phyloP scores from a whole-genome alignment of 2,113 vertebrate genomes.

The Pomatorhinus ruficollis region DNA sequence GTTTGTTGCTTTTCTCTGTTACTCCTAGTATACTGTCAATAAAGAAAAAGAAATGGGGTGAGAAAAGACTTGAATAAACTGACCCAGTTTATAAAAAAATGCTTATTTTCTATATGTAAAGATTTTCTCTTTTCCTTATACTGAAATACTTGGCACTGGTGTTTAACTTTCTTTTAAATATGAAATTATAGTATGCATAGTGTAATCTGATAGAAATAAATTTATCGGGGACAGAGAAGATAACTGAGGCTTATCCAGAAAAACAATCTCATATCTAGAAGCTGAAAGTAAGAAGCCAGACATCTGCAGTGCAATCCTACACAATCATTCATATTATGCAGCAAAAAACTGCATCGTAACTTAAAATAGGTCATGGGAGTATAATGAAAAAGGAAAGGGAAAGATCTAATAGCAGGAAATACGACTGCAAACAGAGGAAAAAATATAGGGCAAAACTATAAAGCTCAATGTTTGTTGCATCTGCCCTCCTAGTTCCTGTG shows the following conservation, averaged over 20 bases:
- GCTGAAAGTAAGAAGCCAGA: not conserved
- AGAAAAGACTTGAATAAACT: not conserved
- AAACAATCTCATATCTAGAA: not conserved
- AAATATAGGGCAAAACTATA: not conserved
- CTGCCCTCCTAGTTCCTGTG: not conserved
- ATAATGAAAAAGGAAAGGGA: not conserved
- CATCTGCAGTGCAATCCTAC: not conserved
- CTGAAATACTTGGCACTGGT: not conserved
- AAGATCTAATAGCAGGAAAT: not conserved
- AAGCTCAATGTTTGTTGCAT: not conserved
- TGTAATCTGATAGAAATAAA: not conserved
- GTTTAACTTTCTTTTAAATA: not conserved
- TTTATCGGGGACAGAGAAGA: not conserved
- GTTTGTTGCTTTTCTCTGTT: not conserved
- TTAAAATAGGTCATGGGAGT: not conserved
- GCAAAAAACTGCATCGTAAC: not conserved
- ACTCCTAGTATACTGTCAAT: not conserved
- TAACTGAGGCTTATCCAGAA: not conserved
- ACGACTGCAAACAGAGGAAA: not conserved
- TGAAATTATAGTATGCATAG: not conserved
- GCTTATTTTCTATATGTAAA: not conserved
- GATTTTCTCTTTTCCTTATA: not conserved
- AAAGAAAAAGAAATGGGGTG: not conserved
- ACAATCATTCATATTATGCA: not conserved
- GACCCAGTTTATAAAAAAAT: constrained; percentile 24